Base-by-base conservation (phyloP, 2,888 invertebrate species). In the Macrosoma leucophasiata region DNA sequence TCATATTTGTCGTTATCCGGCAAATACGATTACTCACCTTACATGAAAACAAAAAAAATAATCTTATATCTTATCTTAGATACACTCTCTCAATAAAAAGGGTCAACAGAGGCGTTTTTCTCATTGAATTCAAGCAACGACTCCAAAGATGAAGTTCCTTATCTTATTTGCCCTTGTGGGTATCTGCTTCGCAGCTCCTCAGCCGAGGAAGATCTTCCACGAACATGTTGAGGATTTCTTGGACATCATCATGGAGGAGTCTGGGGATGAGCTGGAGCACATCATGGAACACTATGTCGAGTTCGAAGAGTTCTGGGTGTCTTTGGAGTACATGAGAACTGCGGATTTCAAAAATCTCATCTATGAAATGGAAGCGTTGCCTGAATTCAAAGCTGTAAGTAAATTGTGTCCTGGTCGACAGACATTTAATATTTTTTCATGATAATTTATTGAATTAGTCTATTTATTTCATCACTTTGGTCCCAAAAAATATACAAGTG, bases 351-450 rank as follows among this genome's bases (percentile, higher is more conserved):
- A 56, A 34, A 57, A 63, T 2, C 48, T 76, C 18, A 41, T 76
- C 2, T 59, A 57, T 14, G 75, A 78, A 42, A 64, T 78, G 66
- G 75, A 76, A 52, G 48, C 55, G 3, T 50, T 76, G 39, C 75
- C 73, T 10, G 74, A 76, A 54, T 76, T 78, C 39, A 45, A 50
- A 39, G 71, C 71, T 39, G 77, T 78, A 46, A 73, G 75, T 65
- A 5, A 2, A 3, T 26, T 19, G n/a, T n/a, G n/a, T n/a, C n/a
- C n/a, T n/a, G n/a, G n/a, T n/a, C n/a, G n/a, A n/a, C n/a, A n/a
- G n/a, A n/a, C n/a, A n/a, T n/a, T n/a, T n/a, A n/a, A n/a, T n/a
- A n/a, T n/a, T n/a, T n/a, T n/a, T n/a, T n/a, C n/a, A n/a, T n/a
- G n/a, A n/a, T n/a, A n/a, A n/a, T n/a, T n/a, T n/a, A n/a, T n/a